These are phyloP conservation scores for Eilema depressum DNA, from an alignment of 2,888 invertebrate genomes.

Conservation along the genomic window DNA sequence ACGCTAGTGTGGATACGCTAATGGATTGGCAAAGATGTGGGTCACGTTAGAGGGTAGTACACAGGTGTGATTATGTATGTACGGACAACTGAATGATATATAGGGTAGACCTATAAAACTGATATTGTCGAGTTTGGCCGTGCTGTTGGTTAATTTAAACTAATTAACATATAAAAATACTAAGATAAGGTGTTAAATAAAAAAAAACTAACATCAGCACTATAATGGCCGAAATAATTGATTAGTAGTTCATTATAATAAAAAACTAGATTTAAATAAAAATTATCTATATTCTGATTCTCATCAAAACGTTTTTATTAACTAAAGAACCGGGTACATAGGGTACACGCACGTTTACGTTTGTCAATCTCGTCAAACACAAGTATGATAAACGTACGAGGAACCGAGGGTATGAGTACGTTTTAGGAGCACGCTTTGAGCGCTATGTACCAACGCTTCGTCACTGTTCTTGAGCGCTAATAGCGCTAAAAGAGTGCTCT, in stretches of 20 bases:
- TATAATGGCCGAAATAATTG: neutral
- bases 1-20: too few relatives aligned
- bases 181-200: neutral
- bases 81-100: neutral
- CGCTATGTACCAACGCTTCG: too few relatives aligned
- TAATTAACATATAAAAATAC: neutral
- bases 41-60: neutral
- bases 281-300: neutral
- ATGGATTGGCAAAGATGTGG: too few relatives aligned
- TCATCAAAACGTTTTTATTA: neutral
- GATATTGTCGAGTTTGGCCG: neutral
- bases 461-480: neutral
- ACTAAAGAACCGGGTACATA: neutral
- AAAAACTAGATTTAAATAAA: neutral
- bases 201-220: neutral
- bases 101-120: neutral
- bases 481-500: neutral
- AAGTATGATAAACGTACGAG: neutral
- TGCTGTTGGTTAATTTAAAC: neutral
- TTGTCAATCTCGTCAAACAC: neutral
- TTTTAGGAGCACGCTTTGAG: neutral
- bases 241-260: neutral
- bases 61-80: neutral
- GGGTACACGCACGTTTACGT: neutral
- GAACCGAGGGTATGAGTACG: neutral